These are phyloP conservation scores for Hystrix cristata DNA, from an alignment of 2,113 vertebrate genomes.

Conservation along the genomic window DNA sequence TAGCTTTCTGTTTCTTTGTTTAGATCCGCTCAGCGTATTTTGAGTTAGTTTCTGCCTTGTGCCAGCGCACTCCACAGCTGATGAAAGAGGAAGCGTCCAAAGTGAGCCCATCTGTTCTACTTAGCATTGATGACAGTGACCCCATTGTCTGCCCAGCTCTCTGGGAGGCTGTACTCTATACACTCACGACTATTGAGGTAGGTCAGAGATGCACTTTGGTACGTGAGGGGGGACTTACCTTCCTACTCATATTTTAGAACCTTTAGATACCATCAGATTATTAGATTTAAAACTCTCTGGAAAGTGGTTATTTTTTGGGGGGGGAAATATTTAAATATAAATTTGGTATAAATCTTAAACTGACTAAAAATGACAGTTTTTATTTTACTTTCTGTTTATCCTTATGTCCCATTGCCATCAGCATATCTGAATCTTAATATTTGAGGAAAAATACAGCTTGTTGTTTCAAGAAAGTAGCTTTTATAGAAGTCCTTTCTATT, in stretches of 20 bases:
- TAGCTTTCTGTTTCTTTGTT: constrained; percentile 36
- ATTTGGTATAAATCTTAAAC: constrained; percentile 2
- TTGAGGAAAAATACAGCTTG: not conserved
- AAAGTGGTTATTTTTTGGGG: not conserved
- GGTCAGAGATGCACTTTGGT: not conserved
- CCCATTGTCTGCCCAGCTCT: constrained; percentile 94
- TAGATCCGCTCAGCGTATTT: constrained; percentile 97
- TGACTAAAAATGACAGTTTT: constrained; percentile 39
- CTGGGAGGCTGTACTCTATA: constrained; percentile 96
- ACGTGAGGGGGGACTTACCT: not conserved
- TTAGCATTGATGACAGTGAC: constrained; percentile 96
- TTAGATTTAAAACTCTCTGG: constrained; percentile 13
- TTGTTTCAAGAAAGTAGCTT: not conserved
- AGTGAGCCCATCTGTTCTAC: constrained; percentile 93
- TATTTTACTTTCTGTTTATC: not conserved
- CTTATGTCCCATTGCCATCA: not conserved
- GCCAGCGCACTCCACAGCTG: constrained; percentile 91
- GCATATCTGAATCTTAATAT: not conserved
- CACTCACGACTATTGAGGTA: constrained; percentile 92
- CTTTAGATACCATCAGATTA: not conserved
- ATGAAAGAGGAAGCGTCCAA: constrained; percentile 91
- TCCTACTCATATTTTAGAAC: not conserved
- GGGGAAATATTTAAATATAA: constrained; percentile 41
- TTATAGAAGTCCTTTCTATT: not conserved
- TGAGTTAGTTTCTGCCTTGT: constrained; percentile 93